Conservation (phyloP, 2,888 invertebrate species). For the Sinodicranocentrus sp. region DNA sequence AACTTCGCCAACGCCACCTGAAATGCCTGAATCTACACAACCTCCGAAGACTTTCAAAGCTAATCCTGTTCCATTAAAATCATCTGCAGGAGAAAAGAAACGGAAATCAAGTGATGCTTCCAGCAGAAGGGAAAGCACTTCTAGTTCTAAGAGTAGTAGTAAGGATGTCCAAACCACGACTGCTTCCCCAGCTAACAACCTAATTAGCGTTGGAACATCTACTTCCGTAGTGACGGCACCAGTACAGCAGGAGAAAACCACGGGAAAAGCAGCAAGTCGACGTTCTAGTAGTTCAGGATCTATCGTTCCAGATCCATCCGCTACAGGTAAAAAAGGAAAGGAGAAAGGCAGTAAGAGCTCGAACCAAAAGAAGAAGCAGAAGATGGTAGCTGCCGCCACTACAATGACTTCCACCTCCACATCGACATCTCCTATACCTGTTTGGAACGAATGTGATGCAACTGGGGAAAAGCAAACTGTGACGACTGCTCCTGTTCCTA, state of each 20-base stretch:
- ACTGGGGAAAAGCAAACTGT: slow-evolving; percentile 30
- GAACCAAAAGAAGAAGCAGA: slow-evolving; percentile 70
- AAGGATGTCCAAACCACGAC: slow-evolving; percentile 37
- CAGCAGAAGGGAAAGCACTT: slow-evolving; percentile 61
- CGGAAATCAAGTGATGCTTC: slow-evolving; percentile 63
- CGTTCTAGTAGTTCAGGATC: slow-evolving; percentile 40
- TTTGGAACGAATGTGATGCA: slow-evolving; percentile 44
- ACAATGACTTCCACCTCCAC: slow-evolving; percentile 72
- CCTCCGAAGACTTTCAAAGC: slow-evolving; percentile 40
- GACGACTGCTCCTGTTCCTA: slow-evolving; percentile 30
- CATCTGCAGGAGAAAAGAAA: slow-evolving; percentile 57
- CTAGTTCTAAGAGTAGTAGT: slow-evolving; percentile 53
- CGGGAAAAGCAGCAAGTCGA: slow-evolving; percentile 47
- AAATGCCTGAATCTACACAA: slow-evolving; percentile 28
- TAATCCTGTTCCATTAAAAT: slow-evolving; percentile 39
- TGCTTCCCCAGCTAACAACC: slow-evolving; percentile 19
- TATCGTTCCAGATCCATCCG: slow-evolving; percentile 4
- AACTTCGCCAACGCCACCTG: slow-evolving; percentile 59
- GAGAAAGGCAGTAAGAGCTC: slow-evolving; percentile 55
- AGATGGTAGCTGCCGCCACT: slow-evolving; percentile 63
- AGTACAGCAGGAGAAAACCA: slow-evolving; percentile 41
- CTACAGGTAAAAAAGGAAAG: slow-evolving; percentile 41
- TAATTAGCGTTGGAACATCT: slow-evolving; percentile 47
- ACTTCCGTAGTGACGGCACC: slow-evolving; percentile 21
- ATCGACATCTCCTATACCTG: slow-evolving; percentile 59